phyloP scores from a whole-genome alignment of 2,797 vertebrate genomes.

The Eulemur rubriventer region DNA sequence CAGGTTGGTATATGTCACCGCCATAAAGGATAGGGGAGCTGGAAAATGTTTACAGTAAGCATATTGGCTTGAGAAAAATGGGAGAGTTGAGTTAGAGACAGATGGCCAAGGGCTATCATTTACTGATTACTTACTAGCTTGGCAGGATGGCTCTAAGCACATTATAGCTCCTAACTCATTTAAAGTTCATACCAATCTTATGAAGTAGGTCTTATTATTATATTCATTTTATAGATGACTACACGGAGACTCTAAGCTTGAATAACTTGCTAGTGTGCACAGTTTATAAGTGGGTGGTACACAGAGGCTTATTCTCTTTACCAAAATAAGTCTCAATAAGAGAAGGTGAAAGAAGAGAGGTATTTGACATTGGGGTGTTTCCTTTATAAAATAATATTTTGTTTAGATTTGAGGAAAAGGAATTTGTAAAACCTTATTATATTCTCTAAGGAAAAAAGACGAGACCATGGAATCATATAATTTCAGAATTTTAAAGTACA shows the following conservation, averaged over 20 bases:
- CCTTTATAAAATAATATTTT: neutral
- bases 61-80: neutral
- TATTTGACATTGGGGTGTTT: neutral
- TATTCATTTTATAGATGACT: neutral
- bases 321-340: neutral
- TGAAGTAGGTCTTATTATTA: neutral
- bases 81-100: neutral
- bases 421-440: neutral
- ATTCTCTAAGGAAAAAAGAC: neutral
- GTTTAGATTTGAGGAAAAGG: slow-evolving; percentile 17
- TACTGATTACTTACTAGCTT: neutral
- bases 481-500: neutral
- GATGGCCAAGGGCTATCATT: neutral
- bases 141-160: neutral
- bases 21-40: neutral
- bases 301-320: neutral
- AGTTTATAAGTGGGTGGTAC: neutral
- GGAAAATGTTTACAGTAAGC: neutral
- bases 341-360: neutral
- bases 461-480: neutral
- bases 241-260: neutral
- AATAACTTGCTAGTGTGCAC: neutral
- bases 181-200: neutral
- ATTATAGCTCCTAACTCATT: neutral
- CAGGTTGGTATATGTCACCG: neutral